Conservation (phyloP, 53 echinoderm and acorn worm species). For the Paracentrotus lividus region DNA sequence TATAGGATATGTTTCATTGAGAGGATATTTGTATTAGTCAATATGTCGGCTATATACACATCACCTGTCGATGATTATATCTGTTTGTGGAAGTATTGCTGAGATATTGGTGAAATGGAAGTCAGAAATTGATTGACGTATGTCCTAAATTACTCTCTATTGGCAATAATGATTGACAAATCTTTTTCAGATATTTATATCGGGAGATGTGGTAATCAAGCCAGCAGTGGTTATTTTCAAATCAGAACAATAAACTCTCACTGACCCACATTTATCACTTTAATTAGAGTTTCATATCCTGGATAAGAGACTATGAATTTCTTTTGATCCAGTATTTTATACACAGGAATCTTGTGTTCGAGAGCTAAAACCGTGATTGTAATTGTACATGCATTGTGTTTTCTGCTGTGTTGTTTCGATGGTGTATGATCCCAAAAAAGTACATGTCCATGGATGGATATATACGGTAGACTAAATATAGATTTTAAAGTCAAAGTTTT, state of each 20-base stretch:
- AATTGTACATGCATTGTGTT: background rate
- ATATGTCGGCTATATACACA: background rate
- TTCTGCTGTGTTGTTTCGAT: background rate
- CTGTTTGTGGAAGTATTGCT: background rate
- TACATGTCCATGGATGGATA: background rate
- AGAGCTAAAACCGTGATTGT: background rate
- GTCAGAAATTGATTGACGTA: background rate
- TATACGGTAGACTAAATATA: background rate
- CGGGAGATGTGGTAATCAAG: background rate
- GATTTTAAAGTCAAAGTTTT: background rate
- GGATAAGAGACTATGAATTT: background rate
- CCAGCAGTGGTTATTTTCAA: background rate
- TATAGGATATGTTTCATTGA: background rate
- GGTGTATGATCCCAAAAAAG: background rate
- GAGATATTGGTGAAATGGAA: background rate
- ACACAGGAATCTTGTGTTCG: background rate
- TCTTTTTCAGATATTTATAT: background rate
- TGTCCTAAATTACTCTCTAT: background rate
- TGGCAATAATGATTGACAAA: background rate
- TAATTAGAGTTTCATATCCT: background rate
- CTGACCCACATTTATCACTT: background rate
- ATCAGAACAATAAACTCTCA: background rate
- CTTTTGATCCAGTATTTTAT: background rate
- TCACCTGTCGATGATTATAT: background rate
- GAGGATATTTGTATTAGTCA: background rate